Evolutionary conservation across 2,113 vertebrate species (phyloP).

Genomic region (Rattus norvegicus): DNA sequence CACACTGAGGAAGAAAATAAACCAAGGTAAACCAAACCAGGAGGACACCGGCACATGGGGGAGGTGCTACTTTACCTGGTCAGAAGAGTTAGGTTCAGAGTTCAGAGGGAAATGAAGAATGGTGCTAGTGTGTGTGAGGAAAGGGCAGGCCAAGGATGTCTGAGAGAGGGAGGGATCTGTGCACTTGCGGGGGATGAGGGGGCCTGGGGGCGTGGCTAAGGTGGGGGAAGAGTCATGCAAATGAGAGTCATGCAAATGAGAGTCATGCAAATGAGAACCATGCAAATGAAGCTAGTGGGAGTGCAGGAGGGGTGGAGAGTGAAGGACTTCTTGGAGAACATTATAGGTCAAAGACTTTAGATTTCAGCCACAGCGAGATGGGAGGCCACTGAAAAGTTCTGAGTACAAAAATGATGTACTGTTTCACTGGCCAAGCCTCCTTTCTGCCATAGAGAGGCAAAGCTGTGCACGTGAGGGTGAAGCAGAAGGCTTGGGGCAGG

Average conservation of each 20-base stretch:
- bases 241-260: too few relatives aligned
- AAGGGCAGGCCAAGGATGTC: neutral
- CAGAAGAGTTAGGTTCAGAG: neutral
- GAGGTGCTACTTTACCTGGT: neutral
- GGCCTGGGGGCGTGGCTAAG: too few relatives aligned
- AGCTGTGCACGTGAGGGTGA: too few relatives aligned
- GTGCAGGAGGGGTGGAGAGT: too few relatives aligned
- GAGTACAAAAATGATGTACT: neutral
- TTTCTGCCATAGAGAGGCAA: neutral
- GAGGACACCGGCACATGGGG: neutral
- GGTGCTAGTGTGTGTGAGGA: rapidly evolving
- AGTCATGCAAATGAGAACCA: too few relatives aligned
- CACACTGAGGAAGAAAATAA: neutral
- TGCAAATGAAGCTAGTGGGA: neutral
- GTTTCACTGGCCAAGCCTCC: neutral
- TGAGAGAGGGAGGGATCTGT: neutral
- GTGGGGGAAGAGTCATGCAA: too few relatives aligned
- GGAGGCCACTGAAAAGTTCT: neutral
- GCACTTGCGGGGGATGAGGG: neutral
- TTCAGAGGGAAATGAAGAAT: neutral
- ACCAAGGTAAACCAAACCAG: neutral
- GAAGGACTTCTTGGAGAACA: neutral
- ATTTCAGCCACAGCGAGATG: neutral
- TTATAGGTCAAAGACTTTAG: neutral
- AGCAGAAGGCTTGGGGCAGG: neutral